Conservation (phyloP, 2,888 invertebrate species). For the Aethes cnicana region DNA sequence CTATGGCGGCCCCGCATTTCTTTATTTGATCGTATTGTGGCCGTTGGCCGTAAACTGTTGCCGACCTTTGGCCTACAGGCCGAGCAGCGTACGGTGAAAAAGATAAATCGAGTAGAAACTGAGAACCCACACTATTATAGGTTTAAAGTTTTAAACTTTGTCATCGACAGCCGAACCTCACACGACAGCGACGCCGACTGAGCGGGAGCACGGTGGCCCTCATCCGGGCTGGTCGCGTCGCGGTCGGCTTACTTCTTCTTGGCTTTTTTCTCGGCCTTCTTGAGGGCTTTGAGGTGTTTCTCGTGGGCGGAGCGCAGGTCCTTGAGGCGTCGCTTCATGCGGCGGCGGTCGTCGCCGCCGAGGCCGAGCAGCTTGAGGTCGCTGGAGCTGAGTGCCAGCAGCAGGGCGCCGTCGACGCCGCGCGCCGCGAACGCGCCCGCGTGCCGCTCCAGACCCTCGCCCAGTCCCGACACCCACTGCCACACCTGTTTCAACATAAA, state of each 20-base stretch:
- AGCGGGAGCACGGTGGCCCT: too few relatives aligned
- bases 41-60: too few relatives aligned
- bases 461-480: constrained; percentile 93
- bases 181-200: too few relatives aligned
- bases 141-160: too few relatives aligned
- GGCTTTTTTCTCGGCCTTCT: constrained; percentile 92
- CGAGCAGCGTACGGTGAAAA: not conserved
- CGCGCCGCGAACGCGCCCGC: constrained; percentile 93
- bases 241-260: constrained; percentile 83
- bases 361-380: constrained; percentile 95
- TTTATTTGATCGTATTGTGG: too few relatives aligned
- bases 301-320: constrained; percentile 91
- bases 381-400: constrained; percentile 93
- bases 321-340: constrained; percentile 92
- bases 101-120: not conserved
- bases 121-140: too few relatives aligned
- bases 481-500: constrained; percentile 85
- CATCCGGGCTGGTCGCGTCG: not conserved
- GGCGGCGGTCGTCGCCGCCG: constrained; percentile 89
- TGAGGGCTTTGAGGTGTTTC: constrained; percentile 92
- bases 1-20: too few relatives aligned
- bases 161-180: too few relatives aligned
- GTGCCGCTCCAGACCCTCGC: constrained; percentile 94
- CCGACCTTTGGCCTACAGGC: not conserved
- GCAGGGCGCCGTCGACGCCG: constrained; percentile 92